Base-by-base conservation (phyloP, 2,888 invertebrate species). In the Eurytoma adleriae region DNA sequence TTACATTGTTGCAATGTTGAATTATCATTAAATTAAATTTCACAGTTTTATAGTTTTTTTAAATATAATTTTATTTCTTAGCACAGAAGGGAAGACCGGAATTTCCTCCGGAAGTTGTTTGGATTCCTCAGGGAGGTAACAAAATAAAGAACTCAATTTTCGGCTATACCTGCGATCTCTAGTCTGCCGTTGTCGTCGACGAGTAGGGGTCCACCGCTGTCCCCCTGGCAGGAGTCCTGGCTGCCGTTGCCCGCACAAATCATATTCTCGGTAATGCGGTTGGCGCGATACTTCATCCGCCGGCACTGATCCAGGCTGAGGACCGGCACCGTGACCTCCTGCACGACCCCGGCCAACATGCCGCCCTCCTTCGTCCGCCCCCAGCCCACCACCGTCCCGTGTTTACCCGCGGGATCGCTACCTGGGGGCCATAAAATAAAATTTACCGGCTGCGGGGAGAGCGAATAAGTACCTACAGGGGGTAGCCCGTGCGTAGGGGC, bases 181-280 rank as follows among this genome's bases (percentile, higher is more conserved):
- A 93, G 95, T 89, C 94, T 95, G 79, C 95, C 95, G 52, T 95
- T 95, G 84, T 94, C 94, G 83, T 95, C 94, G 3, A 96, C 91
- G 0, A 96, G 91, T 62, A 97, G 91, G 0, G 97, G 97, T 0
- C 97, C 97, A 18, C 97, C 97, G 85, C 96, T 96, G 90, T 97
- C 97, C 0, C 97, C 97, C 91, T 97, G 97, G 86, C 97, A 97
- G 0, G 96, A 96, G 91, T 97, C 97, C 87, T 95, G 95, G 7
- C 93, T 93, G 2, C 96, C 95, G 83, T 94, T 93, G 16, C 97
- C 97, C 12, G 97, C 97, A 88, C 97, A 97, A 79, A 97, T 89
- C 97, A 97, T 97, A 87, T 96, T 96, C 76, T 93, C 92, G 12
- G 96, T 96, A 84, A 97, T 97, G 85, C 96, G 92, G 16, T 95